Base-by-base conservation (phyloP, 2,797 vertebrate genomes). In the Myoxocephalus aenaeus region DNA sequence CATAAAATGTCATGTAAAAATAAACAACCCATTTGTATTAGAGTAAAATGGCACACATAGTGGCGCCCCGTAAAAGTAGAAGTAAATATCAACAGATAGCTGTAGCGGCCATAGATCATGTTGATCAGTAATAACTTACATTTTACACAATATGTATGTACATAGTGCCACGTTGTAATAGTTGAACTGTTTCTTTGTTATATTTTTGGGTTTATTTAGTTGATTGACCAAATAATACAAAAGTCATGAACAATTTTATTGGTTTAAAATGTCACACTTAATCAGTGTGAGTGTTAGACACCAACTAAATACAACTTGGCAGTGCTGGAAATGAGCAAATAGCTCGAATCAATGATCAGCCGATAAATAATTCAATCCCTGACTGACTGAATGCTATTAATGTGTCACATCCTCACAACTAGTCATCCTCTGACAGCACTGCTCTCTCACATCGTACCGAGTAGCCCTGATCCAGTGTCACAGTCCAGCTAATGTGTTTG, bases 1-100 rank as follows among this genome's bases (percentile, higher is more conserved):
- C 63, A 65, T 25, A 58, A 42, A 76, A 54, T 66, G n/a, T 25
- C 17, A 29, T 40, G 13, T 83, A 80, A 86, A 82, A 87, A 84
- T 81, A 65, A 82, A 75, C 57, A 83, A 46, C 25, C 40, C 27
- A 71, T 73, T 62, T 70, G 57, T 34, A 68, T 64, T 72, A 6
- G 77, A 42, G 40, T 61, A 14, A 50, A 70, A 64, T 44, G 38
- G 40, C 57, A 59, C 70, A 75, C 14, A 53, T 44, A 34, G 36
- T 18, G 18, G 8, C 9, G 17, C 14, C 50, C 32, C 36, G 32
- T 42, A 22, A 61, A 57, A 40, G 13, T 20, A 44, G 18, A 17
- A 32, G 27, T 12, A 48, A 66, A 70, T 20, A 48, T n/a, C 14
- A 62, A 22, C 13, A 54, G 29, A 56, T 67, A 61, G 27, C 3